Evolutionary conservation across 2,113 vertebrate genomes (phyloP).

Genomic region (Odontesthes bonariensis): DNA sequence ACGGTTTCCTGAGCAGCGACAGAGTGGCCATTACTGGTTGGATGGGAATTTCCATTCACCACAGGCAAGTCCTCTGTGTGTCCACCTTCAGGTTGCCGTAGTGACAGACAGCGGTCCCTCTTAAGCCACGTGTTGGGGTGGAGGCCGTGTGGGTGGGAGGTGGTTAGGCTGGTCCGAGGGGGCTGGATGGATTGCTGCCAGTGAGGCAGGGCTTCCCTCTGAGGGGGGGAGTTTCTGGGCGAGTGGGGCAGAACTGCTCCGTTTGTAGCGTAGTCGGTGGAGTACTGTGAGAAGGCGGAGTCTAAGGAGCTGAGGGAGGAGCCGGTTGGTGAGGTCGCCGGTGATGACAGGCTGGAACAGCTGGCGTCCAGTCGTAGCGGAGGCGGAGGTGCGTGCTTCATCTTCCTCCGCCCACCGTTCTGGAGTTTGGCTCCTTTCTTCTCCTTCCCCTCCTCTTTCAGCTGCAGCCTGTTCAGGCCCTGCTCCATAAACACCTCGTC

Average conservation of each 20-base stretch:
- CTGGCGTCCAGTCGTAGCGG: conserved; percentile 85
- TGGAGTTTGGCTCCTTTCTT: conserved; percentile 77
- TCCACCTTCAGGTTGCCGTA: conserved; percentile 75
- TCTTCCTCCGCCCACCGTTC: conserved; percentile 77
- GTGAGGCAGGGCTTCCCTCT: conserved; percentile 36
- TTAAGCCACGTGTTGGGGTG: conserved; percentile 86
- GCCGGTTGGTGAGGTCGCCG: conserved; percentile 88
- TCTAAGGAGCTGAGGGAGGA: conserved; percentile 91
- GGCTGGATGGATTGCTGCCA: conserved; percentile 68
- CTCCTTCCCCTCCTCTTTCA: conserved; percentile 83
- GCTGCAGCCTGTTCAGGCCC: conserved; percentile 79
- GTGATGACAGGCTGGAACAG: conserved; percentile 91
- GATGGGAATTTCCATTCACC: conserved; percentile 33
- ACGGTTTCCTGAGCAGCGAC: background rate
- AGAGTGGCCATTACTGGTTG: conserved; percentile 8
- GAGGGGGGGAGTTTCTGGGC: conserved; percentile 64
- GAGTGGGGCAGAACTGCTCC: conserved; percentile 61
- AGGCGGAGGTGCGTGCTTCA: conserved; percentile 78
- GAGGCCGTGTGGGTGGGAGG: conserved; percentile 74
- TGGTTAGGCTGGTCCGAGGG: conserved; percentile 55
- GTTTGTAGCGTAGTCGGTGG: conserved; percentile 86
- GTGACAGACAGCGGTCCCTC: conserved; percentile 82
- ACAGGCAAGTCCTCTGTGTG: conserved; percentile 52
- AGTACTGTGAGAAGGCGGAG: conserved; percentile 93
- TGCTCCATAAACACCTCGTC: conserved; percentile 83